A percentile compares a stretch with the other conserved stretches of the same genome.
phyloP scores from a whole-genome alignment of 2,113 vertebrate genomes.

The Sturnira hondurensis region DNA sequence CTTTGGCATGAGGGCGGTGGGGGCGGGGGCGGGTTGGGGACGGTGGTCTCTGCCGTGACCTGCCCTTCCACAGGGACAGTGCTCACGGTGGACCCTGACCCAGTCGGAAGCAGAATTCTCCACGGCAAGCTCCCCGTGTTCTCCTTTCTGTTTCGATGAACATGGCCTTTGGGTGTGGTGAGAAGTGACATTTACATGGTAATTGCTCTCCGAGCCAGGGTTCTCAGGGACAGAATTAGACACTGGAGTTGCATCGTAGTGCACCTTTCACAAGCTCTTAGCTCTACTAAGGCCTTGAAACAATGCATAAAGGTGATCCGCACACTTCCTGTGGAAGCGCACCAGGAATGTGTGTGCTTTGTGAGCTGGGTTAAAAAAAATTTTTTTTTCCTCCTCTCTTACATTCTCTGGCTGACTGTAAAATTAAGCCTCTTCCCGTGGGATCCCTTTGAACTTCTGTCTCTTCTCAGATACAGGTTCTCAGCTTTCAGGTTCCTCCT shows the following conservation, averaged over 20 bases:
- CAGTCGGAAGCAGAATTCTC: neutral
- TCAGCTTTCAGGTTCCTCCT: constrained; percentile 41
- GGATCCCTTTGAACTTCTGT: constrained; percentile 60
- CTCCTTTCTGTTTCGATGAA: neutral
- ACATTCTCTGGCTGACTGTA: neutral
- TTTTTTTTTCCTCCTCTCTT: neutral
- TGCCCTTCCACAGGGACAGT: neutral
- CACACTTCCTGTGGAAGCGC: neutral
- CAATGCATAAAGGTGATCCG: neutral
- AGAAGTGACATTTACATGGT: neutral
- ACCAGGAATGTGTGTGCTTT: neutral
- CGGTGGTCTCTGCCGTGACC: neutral
- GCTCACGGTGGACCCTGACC: neutral
- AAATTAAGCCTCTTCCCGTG: constrained; percentile 38
- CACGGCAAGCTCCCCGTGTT: neutral
- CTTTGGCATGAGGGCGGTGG: rapidly evolving
- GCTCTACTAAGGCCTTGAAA: neutral
- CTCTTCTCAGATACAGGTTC: constrained; percentile 33
- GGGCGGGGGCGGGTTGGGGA: neutral
- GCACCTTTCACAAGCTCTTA: neutral
- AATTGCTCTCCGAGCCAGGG: neutral
- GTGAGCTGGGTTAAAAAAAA: neutral
- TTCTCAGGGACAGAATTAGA: neutral
- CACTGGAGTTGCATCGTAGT: neutral
- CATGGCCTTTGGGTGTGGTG: neutral